Evolutionary conservation across 1,140 invertebrate genomes (phyloP), one percentile per base, ranked within the genome.

Genomic region (Brachionus koreanus): DNA sequence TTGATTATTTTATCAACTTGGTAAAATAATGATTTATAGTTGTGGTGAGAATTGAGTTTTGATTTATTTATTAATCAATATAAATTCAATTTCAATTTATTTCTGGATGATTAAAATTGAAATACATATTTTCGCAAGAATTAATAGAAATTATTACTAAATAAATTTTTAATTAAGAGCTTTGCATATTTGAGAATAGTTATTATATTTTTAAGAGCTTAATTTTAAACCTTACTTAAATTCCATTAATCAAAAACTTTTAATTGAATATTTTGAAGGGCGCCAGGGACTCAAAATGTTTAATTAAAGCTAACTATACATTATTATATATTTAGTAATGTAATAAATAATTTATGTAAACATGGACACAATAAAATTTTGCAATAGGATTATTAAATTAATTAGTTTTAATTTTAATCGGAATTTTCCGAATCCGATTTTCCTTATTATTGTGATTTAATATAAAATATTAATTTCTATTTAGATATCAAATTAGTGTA

Each of bases 151-250:
- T 57, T 57, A 57, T 57, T 19, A 57, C 49, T 9, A 57, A 57
- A 57, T 57, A 57, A 57, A 57, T 52, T 52, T 52, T 52, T 52
- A 52, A 52, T 52, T 52, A 52, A 52, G 49, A 52, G 49, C 49
- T 52, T 52, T 52, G 19, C 7, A 52, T 19, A 52, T 52, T 52
- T 19, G 5, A 7, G 7, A 52, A 52, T 52, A 52, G 19, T 10
- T 42, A 3, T 52, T 52, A 19, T 52, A 23, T 7, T 52, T 29
- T 29, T 52, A 16, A 57, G 49, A 57, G 49, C 49, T 57, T 57
- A 57, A 57, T 57, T 57, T 57, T 19, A 49, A 57, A 57, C 49
- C 19, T 57, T 57, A 57, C 49, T 57, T 57, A 57, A 57, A 57
- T 57, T 57, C 49, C 49, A 57, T 23, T 57, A 57, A 57, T 57